Evolutionary conservation across 2,113 vertebrate species (phyloP).

Genomic region (Thamnophis sirtalis): DNA sequence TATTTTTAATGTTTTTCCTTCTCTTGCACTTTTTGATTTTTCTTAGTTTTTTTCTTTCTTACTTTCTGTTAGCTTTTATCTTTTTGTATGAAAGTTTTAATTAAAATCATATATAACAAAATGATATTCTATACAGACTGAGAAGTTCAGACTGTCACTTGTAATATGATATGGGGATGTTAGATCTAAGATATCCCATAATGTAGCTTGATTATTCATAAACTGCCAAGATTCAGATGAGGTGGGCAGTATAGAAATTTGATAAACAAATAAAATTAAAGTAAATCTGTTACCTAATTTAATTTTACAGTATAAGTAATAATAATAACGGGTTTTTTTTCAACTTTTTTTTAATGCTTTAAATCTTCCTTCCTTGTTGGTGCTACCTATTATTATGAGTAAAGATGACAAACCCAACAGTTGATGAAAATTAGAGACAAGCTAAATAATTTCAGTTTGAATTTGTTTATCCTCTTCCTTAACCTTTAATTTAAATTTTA

Average conservation of each 20-base stretch:
- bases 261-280: background rate
- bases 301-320: background rate
- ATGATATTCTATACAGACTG: background rate
- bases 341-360: background rate
- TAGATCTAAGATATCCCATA: background rate
- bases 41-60: background rate
- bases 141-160: background rate
- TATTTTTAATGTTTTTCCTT: background rate
- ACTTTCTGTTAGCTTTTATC: background rate
- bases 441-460: background rate
- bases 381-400: background rate
- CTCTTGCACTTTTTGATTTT: background rate
- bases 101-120: background rate
- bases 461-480: background rate
- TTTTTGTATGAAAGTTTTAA: background rate
- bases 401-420: background rate
- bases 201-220: background rate
- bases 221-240: background rate
- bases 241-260: background rate
- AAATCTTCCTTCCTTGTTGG: background rate
- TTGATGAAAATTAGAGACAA: background rate
- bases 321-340: conserved; percentile 10
- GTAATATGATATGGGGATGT: background rate
- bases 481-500: background rate
- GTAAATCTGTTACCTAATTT: background rate